phyloP scores from a whole-genome alignment of 1,140 invertebrate genomes.

The Camponotus pennsylvanicus region DNA sequence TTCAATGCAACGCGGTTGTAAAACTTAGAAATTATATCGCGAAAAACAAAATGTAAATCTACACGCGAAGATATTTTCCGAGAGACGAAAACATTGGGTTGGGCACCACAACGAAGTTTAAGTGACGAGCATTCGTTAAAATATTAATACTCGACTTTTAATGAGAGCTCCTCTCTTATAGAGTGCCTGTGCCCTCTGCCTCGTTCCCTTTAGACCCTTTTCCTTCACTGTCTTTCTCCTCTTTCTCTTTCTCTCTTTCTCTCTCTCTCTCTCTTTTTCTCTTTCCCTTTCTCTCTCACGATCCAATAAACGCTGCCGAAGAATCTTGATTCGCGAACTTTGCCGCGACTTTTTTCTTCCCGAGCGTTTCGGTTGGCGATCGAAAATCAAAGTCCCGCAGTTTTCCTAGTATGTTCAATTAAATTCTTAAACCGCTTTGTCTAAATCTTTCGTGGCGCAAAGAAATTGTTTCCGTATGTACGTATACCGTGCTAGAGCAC shows the following conservation, averaged over 20 bases:
- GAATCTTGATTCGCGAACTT: conserved; percentile 69
- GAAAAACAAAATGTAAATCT: neutral
- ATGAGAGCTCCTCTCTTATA: conserved; percentile 71
- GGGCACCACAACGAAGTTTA: conserved; percentile 66
- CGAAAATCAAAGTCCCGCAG: conserved; percentile 63
- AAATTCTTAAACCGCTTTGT: conserved; percentile 67
- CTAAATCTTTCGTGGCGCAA: conserved; percentile 32
- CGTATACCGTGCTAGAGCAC: neutral
- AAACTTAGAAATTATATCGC: neutral
- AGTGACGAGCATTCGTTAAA: conserved; percentile 72
- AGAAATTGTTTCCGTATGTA: conserved; percentile 47
- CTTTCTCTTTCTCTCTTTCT: conserved; percentile 6
- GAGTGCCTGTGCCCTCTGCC: conserved; percentile 64
- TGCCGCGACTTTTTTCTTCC: conserved; percentile 7
- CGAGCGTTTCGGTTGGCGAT: conserved; percentile 31
- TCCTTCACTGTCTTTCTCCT: conserved; percentile 35
- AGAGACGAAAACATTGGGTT: conserved; percentile 53
- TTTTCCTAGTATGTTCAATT: conserved; percentile 52
- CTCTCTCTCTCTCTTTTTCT: conserved; percentile 6
- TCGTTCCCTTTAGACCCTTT: conserved; percentile 26
- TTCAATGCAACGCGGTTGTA: neutral
- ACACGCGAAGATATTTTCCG: conserved; percentile 25
- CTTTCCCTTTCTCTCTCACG: conserved; percentile 46
- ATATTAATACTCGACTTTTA: conserved; percentile 77
- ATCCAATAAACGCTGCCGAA: conserved; percentile 73